Evolutionary conservation across 1,140 invertebrate species (phyloP).

Genomic region (Psilanteris sp.): DNA sequence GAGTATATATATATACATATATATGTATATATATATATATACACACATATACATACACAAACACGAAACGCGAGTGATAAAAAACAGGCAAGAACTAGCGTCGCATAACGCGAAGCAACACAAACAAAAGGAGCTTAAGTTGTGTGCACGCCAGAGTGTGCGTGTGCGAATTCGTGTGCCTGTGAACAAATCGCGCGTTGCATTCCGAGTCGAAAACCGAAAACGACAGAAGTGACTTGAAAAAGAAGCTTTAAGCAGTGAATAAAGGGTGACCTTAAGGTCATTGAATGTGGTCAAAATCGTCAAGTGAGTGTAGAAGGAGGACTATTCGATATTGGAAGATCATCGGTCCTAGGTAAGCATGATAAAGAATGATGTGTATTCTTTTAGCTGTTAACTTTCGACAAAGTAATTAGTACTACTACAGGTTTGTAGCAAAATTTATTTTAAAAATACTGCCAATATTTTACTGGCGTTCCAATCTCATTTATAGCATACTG

Average conservation of each 20-base stretch:
- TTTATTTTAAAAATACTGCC: no score
- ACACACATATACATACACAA: not conserved
- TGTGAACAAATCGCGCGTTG: conserved; percentile 10
- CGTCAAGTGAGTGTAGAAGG: conserved; percentile 50
- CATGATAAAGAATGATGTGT: no score
- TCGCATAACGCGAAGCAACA: not conserved
- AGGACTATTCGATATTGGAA: conserved; percentile 65
- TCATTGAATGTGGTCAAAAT: conserved; percentile 73
- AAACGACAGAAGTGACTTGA: not conserved
- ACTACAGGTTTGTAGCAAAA: no score
- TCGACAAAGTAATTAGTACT: no score
- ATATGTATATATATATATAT: no score
- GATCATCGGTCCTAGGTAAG: conserved; percentile 65
- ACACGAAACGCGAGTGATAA: not conserved
- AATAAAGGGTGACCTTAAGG: conserved; percentile 63
- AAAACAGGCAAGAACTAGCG: not conserved
- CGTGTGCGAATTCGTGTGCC: not conserved
- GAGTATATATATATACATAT: no score
- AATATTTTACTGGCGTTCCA: no score
- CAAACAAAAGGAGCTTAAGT: not conserved
- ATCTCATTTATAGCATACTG: no score
- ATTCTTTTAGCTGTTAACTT: no score
- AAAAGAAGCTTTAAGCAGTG: no score
- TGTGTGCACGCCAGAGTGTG: no score
- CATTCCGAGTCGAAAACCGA: conserved; percentile 16